Evolutionary conservation across 2,113 vertebrate species (phyloP).

Genomic region (Dolichallabes microphthalmus): DNA sequence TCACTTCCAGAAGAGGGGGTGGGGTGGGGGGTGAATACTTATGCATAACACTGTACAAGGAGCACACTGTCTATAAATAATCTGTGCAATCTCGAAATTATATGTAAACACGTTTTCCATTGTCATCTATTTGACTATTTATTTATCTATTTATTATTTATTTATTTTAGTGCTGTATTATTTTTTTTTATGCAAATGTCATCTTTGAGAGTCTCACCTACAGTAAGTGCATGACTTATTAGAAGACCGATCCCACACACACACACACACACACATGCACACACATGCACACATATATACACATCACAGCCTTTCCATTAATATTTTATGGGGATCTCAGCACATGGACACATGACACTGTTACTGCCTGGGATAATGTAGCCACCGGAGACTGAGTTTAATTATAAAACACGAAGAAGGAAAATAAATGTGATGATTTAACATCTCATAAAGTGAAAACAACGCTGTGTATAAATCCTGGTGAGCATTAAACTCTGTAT

Average conservation of each 20-base stretch:
- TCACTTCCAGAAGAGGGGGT: background rate
- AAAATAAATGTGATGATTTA: background rate
- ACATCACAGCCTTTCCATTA: background rate
- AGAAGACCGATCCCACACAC: background rate
- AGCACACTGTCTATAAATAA: too few relatives aligned
- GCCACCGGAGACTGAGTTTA: background rate
- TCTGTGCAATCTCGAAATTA: too few relatives aligned
- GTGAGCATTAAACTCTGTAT: background rate
- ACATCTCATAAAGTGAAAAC: background rate
- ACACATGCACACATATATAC: background rate
- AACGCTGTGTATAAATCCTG: background rate
- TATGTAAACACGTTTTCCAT: background rate
- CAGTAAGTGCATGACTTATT: background rate
- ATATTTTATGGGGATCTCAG: background rate
- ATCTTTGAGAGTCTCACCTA: background rate
- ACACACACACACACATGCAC: background rate
- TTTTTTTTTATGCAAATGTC: background rate
- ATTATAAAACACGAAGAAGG: background rate
- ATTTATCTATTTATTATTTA: background rate
- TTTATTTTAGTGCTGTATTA: background rate
- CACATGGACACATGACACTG: background rate
- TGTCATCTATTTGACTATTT: background rate
- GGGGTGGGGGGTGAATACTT: too few relatives aligned
- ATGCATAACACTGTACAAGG: too few relatives aligned
- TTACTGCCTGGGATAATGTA: background rate